These are phyloP conservation scores for Turritopsis dohrnii DNA, from an alignment of 30 jellyfish, hydroid and myxozoan species.

Conservation along the genomic window DNA sequence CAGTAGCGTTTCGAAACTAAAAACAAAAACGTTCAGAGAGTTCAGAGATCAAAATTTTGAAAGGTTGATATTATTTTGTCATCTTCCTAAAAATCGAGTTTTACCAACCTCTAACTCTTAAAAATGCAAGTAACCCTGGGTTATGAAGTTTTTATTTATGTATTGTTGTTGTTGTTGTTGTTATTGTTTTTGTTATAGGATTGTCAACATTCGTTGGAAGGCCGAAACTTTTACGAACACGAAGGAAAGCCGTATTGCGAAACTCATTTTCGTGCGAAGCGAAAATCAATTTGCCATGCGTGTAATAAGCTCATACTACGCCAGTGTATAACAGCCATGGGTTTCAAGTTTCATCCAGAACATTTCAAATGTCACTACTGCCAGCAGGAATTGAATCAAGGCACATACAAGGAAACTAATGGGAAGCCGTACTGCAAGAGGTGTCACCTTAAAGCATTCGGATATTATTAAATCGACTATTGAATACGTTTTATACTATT, in stretches of 20 bases:
- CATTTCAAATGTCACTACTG: slow-evolving; percentile 21
- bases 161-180: neutral
- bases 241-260: slow-evolving; percentile 16
- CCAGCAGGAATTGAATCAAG: slow-evolving; percentile 6
- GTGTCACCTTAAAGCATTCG: slow-evolving; percentile 14
- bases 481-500: too few relatives aligned
- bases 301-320: slow-evolving; percentile 8
- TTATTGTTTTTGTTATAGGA: neutral
- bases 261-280: slow-evolving; percentile 26
- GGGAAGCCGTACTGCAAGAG: slow-evolving; percentile 19
- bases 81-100: too few relatives aligned
- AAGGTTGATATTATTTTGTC: too few relatives aligned
- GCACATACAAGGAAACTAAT: slow-evolving; percentile 13
- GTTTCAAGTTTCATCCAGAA: slow-evolving; percentile 18
- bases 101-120: neutral
- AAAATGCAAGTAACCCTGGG: neutral
- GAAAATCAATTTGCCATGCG: neutral
- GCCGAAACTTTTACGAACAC: slow-evolving; percentile 11
- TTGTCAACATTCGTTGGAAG: slow-evolving; percentile 10
- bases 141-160: neutral
- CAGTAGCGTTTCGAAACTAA: too few relatives aligned
- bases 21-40: too few relatives aligned
- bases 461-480: neutral
- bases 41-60: too few relatives aligned
- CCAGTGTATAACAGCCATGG: slow-evolving; percentile 19